Evolutionary conservation across 1,140 invertebrate genomes (phyloP).

Genomic region (Triops longicaudatus): DNA sequence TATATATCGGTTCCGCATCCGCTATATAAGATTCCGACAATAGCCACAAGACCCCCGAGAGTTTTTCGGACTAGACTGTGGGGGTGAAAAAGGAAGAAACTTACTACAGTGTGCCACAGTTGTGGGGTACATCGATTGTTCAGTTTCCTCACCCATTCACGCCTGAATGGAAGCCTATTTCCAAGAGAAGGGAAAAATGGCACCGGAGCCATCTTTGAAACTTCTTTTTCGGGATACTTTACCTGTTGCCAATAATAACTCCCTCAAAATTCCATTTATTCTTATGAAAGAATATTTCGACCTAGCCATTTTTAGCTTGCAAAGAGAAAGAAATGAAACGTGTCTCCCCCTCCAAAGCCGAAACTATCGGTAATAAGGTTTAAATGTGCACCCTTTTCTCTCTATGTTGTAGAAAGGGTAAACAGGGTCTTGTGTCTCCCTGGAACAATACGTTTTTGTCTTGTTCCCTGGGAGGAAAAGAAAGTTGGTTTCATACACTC

Average conservation of each 20-base stretch:
- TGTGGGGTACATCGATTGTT: neutral
- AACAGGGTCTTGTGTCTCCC: neutral
- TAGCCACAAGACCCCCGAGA: neutral
- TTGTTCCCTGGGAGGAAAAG: neutral
- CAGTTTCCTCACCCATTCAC: conserved; percentile 10
- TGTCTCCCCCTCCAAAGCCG: neutral
- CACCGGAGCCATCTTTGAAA: neutral
- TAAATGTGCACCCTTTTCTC: neutral
- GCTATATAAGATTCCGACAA: conserved; percentile 1
- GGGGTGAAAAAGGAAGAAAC: neutral
- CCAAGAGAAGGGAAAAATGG: neutral
- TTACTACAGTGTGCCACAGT: neutral
- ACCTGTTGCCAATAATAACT: conserved; percentile 15
- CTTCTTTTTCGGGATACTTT: neutral
- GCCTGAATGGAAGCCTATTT: neutral
- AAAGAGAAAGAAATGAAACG: no score
- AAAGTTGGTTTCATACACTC: no score
- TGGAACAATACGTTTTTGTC: neutral
- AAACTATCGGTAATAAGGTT: neutral
- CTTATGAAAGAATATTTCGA: neutral
- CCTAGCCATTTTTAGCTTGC: neutral
- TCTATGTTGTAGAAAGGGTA: neutral
- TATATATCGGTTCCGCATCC: conserved; percentile 14
- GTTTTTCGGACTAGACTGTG: neutral
- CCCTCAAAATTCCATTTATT: neutral